Evolutionary conservation across 2,797 vertebrate genomes (phyloP).

Genomic region (Epinephelus coioides): DNA sequence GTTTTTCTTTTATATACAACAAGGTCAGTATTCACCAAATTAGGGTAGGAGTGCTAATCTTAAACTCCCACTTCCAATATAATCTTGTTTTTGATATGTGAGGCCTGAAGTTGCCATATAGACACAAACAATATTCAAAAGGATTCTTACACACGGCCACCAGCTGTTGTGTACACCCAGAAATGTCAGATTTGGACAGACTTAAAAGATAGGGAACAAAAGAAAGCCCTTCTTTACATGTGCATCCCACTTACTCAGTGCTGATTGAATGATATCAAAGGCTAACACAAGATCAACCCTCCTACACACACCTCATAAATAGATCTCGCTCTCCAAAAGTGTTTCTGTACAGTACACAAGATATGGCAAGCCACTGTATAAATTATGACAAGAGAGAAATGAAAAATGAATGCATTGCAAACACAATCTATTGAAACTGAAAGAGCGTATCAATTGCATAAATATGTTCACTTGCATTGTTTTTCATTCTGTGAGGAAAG

Average conservation of each 20-base stretch:
- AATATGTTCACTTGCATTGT: conserved; percentile 47
- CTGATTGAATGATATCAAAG: conserved; percentile 60
- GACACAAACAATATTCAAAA: neutral
- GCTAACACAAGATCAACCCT: conserved; percentile 33
- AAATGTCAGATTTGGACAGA: conserved; percentile 58
- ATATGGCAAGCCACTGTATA: conserved; percentile 22
- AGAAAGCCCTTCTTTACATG: conserved; percentile 7
- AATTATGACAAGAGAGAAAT: conserved; percentile 45
- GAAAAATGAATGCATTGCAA: conserved; percentile 55
- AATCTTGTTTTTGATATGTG: conserved; percentile 43
- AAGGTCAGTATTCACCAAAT: conserved; percentile 21
- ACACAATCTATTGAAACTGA: conserved; percentile 56
- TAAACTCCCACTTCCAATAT: conserved; percentile 39
- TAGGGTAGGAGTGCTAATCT: conserved; percentile 44
- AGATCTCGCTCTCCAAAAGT: conserved; percentile 18
- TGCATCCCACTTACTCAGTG: conserved; percentile 39
- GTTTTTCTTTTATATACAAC: neutral
- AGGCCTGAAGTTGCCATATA: conserved; percentile 20
- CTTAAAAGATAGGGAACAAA: conserved; percentile 47
- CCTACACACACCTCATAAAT: conserved; percentile 37
- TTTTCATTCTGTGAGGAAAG: conserved; percentile 36
- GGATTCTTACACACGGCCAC: conserved; percentile 4
- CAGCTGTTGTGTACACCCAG: conserved; percentile 37
- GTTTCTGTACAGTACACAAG: conserved; percentile 19
- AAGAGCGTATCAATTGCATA: conserved; percentile 47